A percentile compares a stretch with the other conserved stretches of the same genome.
These are phyloP conservation scores for Auanema freiburgensis DNA, from an alignment of 2,888 invertebrate species.

Conservation along the genomic window DNA sequence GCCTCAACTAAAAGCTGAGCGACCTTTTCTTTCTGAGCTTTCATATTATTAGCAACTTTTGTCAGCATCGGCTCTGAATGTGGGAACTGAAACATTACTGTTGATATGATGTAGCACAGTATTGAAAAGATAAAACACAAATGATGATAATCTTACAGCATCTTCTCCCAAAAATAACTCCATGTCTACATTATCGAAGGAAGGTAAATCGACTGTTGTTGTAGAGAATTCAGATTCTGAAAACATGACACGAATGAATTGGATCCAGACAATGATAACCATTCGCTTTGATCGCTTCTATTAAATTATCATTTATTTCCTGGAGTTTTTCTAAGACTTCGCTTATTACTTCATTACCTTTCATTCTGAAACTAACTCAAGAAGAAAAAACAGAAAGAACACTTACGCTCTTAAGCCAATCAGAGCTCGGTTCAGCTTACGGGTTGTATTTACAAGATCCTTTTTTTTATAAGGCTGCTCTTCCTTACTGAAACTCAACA, in stretches of 20 bases:
- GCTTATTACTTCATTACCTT: no score
- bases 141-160: no score
- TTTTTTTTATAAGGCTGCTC: constrained; percentile 29
- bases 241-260: no score
- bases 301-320: background rate
- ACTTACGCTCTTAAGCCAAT: constrained; percentile 19
- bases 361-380: no score
- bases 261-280: no score
- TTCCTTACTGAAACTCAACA: constrained; percentile 18
- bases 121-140: no score
- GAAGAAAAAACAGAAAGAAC: constrained; percentile 7
- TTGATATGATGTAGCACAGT: no score
- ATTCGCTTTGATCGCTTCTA: background rate
- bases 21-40: constrained; percentile 3
- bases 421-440: constrained; percentile 31
- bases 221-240: constrained; percentile 30
- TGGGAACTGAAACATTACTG: constrained; percentile 9
- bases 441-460: constrained; percentile 35
- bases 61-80: background rate
- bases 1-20: constrained; percentile 22
- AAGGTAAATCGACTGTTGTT: constrained; percentile 30
- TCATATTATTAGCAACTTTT: constrained; percentile 4
- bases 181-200: constrained; percentile 37
- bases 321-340: background rate
- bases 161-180: constrained; percentile 33